phyloP scores from a whole-genome alignment of 2,113 vertebrate species.

The Cinclus cinclus region DNA sequence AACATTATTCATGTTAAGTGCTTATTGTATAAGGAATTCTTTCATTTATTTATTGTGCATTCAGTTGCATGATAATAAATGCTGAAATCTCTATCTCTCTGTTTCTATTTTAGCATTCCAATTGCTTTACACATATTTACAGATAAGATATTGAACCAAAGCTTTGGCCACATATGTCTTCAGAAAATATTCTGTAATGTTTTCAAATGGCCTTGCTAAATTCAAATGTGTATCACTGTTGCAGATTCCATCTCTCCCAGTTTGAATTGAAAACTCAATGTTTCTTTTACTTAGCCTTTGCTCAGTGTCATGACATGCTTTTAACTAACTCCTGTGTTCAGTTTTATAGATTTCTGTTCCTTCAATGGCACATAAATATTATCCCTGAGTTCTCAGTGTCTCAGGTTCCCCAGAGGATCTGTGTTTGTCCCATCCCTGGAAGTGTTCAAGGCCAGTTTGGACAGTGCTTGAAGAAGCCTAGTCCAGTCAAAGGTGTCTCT shows the following conservation, averaged over 20 bases:
- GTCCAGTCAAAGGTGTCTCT: fast-evolving
- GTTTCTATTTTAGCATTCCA: conserved; percentile 12
- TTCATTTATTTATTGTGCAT: background rate
- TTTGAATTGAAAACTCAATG: background rate
- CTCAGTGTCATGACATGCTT: background rate
- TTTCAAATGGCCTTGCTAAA: background rate
- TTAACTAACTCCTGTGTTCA: background rate
- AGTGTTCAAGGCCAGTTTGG: no score
- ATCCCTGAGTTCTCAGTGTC: background rate
- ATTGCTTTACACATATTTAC: background rate
- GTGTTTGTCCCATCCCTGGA: background rate
- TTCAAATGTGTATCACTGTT: background rate
- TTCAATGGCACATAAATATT: background rate
- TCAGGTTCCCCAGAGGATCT: background rate
- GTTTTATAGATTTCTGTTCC: background rate
- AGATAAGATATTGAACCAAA: background rate
- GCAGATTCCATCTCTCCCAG: background rate
- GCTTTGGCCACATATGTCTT: background rate
- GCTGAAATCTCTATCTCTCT: background rate
- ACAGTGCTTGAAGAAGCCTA: background rate
- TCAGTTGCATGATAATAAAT: background rate
- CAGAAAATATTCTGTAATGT: background rate
- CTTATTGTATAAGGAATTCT: background rate
- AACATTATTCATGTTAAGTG: background rate
- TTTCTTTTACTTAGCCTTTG: background rate